These are phyloP conservation scores for Cyclura pinguis DNA, from an alignment of 2,797 vertebrate genomes.

Conservation along the genomic window DNA sequence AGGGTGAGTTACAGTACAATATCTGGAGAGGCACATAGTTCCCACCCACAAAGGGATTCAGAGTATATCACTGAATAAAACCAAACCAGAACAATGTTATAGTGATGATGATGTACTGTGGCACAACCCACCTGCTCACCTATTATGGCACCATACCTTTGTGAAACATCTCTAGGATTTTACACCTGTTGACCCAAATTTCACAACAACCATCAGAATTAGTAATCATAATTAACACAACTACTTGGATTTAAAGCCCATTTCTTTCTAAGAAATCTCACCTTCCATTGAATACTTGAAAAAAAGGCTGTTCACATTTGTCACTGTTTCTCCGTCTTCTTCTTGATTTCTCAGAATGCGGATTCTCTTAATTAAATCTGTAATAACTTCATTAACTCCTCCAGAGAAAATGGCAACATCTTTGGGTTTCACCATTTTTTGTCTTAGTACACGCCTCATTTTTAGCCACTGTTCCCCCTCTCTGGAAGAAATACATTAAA, in stretches of 20 bases:
- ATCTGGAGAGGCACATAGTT: no score
- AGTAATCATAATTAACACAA: slow-evolving; percentile 21
- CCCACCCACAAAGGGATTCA: background rate
- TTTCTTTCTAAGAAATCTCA: slow-evolving; percentile 64
- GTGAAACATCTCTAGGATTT: background rate
- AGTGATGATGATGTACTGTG: background rate
- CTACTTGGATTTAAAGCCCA: background rate
- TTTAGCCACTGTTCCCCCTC: slow-evolving; percentile 93
- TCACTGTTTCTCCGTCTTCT: slow-evolving; percentile 83
- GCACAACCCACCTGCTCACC: background rate
- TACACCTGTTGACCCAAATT: background rate
- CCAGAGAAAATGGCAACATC: slow-evolving; percentile 89
- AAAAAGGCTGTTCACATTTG: slow-evolving; percentile 91
- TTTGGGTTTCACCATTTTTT: slow-evolving; percentile 91
- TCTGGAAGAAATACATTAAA: slow-evolving; percentile 75
- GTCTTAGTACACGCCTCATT: slow-evolving; percentile 92
- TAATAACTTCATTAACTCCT: slow-evolving; percentile 88
- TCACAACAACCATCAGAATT: background rate
- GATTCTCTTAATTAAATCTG: slow-evolving; percentile 88
- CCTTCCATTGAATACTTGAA: slow-evolving; percentile 98
- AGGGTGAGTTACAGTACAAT: background rate
- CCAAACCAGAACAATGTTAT: background rate
- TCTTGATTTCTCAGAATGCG: slow-evolving; percentile 79
- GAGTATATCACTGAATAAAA: background rate
- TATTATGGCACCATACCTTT: background rate